Percentiles rank a stretch among this genome's conserved stretches.
These are phyloP conservation scores for Bombus cullumanus DNA, from an alignment of 1,140 invertebrate genomes.

Conservation along the genomic window DNA sequence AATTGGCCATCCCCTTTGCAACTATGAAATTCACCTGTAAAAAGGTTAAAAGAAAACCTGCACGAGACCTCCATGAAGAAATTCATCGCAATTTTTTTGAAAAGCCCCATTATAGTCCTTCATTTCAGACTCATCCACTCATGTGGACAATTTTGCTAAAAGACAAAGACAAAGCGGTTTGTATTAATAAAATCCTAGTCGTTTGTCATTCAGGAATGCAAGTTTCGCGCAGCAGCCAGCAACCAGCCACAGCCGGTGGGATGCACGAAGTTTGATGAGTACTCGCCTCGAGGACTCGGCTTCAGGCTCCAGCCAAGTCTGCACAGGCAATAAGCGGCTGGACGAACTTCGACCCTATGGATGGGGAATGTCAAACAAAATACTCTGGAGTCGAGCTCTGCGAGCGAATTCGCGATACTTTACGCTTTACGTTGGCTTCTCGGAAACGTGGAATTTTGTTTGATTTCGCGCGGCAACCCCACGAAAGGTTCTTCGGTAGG, in stretches of 20 bases:
- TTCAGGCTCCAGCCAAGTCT: not conserved
- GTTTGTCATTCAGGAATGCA: not conserved
- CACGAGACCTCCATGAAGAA: too few species aligned
- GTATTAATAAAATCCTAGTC: not conserved
- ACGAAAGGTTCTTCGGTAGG: too few species aligned
- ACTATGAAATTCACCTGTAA: too few species aligned
- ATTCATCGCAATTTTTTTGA: too few species aligned
- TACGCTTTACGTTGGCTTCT: not conserved
- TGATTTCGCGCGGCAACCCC: not conserved
- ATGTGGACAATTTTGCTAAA: not conserved
- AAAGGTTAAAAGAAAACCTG: too few species aligned
- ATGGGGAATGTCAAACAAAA: conserved; percentile 25
- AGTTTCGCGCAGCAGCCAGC: conserved; percentile 1
- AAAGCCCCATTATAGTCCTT: too few species aligned
- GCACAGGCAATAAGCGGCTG: conserved; percentile 14
- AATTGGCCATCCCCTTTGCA: too few species aligned
- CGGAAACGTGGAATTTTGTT: not conserved
- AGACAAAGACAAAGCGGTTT: not conserved
- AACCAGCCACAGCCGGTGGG: not conserved
- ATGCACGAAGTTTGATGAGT: conserved; percentile 14
- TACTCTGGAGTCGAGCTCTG: not conserved
- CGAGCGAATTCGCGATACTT: conserved; percentile 13
- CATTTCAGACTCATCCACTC: too few species aligned
- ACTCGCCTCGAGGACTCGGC: not conserved
- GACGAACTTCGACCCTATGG: conserved; percentile 12